Evolutionary conservation across 2,113 vertebrate species (phyloP), one percentile per base, ranked within the genome.

Genomic region (Petrocephalus microphthalmus): DNA sequence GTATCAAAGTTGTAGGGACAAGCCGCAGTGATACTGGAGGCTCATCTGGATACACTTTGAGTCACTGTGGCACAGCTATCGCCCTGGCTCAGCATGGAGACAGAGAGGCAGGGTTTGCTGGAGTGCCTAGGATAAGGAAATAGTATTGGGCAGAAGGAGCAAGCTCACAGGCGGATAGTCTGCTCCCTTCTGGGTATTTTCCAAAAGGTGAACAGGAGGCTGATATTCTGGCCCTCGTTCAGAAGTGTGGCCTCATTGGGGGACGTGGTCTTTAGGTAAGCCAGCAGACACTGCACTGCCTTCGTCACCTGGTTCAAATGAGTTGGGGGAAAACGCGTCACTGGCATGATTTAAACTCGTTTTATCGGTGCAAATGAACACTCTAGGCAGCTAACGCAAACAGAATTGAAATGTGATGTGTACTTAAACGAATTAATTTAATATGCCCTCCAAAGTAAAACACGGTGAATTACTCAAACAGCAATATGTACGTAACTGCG

Each of bases 121-220:
- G 84, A 88, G 90, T 89, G 91, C 91, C 81, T 20, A 56, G 37
- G 64, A 17, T 52, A 42, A 86, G n/a, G 13, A 52, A 54, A 60
- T 2, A 37, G 54, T 47, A 19, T 11, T 47, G 17, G 15, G 22
- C 37, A 7, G 53, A 57, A 54, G 29, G 25, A 22, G 5, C 7
- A 45, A 67, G 90, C 97, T 96, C 92, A 97, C 97, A 98, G 97
- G 92, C 90, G 95, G 91, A 98, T 95, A 47, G 92, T 88, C 88
- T 95, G 95, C 0, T 94, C n/a, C 13, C 4, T 0, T n/a, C 60
- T 92, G 33, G 98, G 98, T 81, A 99, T 93, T 92, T 95, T 97
- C 98, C 97, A 99, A 0, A 97, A 91, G 0, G 97, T 95, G 90
- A 99, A 93, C 90, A 97, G 92, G 0, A 99, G 91, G 47, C 95